phyloP scores from a whole-genome alignment of 2,113 vertebrate genomes.

The Cynopterus brachyotis region DNA sequence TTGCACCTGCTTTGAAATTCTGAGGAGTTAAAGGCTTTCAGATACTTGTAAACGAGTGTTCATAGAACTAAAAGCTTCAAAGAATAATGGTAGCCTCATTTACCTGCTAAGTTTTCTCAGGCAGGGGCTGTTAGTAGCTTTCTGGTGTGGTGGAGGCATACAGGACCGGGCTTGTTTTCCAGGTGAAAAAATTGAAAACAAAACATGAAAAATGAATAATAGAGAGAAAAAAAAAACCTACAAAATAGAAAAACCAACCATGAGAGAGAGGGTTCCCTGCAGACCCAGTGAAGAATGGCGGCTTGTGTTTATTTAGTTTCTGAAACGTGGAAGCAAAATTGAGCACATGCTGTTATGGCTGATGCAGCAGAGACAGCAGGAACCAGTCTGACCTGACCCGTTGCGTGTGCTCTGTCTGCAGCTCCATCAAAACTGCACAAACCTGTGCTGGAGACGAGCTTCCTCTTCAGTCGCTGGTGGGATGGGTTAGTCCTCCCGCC shows the following conservation, averaged over 20 bases:
- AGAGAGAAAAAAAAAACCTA: not conserved
- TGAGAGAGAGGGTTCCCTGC: rapidly evolving
- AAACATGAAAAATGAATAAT: not conserved
- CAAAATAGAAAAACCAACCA: not conserved
- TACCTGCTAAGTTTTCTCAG: not conserved
- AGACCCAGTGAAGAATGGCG: not conserved
- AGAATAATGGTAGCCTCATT: not conserved
- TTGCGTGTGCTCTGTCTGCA: not conserved
- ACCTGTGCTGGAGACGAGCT: not conserved
- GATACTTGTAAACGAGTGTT: not conserved
- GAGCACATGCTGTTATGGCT: not conserved
- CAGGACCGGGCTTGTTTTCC: not conserved
- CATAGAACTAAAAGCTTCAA: not conserved
- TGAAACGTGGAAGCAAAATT: not conserved
- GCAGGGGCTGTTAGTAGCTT: not conserved
- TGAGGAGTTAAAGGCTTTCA: not conserved
- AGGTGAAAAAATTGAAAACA: not conserved
- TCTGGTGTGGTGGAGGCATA: not conserved
- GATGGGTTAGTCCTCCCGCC: no score
- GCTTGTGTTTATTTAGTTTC: not conserved
- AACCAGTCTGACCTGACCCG: not conserved
- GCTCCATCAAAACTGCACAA: rapidly evolving
- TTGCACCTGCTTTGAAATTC: not conserved
- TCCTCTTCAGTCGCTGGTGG: not conserved
- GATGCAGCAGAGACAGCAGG: not conserved